These are phyloP conservation scores for Ceratitis capitata DNA, from an alignment of 1,140 invertebrate species.

Conservation along the genomic window DNA sequence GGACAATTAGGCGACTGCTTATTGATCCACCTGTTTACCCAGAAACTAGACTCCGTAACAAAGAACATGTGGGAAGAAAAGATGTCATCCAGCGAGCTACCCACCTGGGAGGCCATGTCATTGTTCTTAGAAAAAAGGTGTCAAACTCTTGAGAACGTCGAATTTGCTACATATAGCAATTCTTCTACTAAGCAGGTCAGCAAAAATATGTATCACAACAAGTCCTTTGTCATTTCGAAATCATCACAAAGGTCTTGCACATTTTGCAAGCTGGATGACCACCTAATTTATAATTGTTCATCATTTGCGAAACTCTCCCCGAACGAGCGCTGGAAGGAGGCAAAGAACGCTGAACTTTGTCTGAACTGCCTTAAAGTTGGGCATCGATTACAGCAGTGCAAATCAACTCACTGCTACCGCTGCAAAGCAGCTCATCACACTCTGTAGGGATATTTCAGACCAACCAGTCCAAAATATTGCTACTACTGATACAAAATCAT, in stretches of 20 bases:
- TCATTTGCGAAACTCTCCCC: slow-evolving; percentile 22
- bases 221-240: background rate
- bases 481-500: background rate
- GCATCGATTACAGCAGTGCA: slow-evolving; percentile 4
- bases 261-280: slow-evolving; percentile 10
- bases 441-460: background rate
- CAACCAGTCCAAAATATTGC: background rate
- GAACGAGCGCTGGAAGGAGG: background rate
- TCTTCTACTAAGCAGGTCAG: background rate
- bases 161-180: background rate
- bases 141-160: background rate
- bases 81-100: background rate
- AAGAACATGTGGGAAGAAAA: slow-evolving; percentile 26
- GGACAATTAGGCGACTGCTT: slow-evolving; percentile 7
- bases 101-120: background rate
- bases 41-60: background rate
- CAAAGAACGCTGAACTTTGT: background rate
- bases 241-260: background rate
- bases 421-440: background rate
- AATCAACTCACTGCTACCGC: background rate
- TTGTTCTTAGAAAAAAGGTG: too few relatives aligned
- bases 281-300: background rate
- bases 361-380: background rate
- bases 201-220: background rate
- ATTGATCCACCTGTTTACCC: background rate